Evolutionary conservation across 2,797 vertebrate species (phyloP).

Genomic region (Myotis daubentonii): DNA sequence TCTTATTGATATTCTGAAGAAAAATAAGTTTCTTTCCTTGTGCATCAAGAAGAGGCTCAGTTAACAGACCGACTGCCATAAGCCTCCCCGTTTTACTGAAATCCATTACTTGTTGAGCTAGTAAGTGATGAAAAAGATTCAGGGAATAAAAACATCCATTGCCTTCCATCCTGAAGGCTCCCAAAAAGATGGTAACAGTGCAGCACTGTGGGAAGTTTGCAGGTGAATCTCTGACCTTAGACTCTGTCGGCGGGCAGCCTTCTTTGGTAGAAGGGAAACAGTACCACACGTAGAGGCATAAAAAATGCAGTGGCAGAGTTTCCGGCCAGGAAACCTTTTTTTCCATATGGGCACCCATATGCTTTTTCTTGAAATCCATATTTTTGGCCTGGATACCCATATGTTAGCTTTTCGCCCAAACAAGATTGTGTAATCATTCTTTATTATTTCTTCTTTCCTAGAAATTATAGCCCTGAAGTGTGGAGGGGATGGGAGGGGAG

Average conservation of each 20-base stretch:
- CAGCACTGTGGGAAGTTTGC: conserved; percentile 85
- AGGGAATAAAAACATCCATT: conserved; percentile 77
- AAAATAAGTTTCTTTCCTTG: conserved; percentile 84
- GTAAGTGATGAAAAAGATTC: conserved; percentile 88
- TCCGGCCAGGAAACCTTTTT: conserved; percentile 80
- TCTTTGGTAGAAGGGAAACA: conserved; percentile 71
- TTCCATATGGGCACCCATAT: conserved; percentile 88
- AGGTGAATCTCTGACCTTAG: conserved; percentile 85
- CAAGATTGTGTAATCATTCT: conserved; percentile 85
- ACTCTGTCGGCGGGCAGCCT: conserved; percentile 81
- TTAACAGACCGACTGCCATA: conserved; percentile 83
- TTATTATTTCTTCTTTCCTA: conserved; percentile 84
- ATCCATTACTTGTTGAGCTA: conserved; percentile 86
- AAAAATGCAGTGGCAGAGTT: conserved; percentile 85
- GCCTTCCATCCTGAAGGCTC: too few species aligned
- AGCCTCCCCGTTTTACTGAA: conserved; percentile 83
- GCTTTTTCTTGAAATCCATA: conserved; percentile 87
- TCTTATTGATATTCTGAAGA: conserved; percentile 79
- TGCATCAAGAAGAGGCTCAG: conserved; percentile 76
- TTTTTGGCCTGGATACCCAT: conserved; percentile 85
- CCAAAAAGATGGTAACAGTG: conserved; percentile 82
- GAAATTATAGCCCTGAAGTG: conserved; percentile 78
- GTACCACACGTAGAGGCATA: conserved; percentile 80
- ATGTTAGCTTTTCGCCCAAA: conserved; percentile 87
- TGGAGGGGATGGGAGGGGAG: neutral